These are phyloP conservation scores for Thunnus thynnus DNA, from an alignment of 2,113 vertebrate genomes.

Conservation along the genomic window DNA sequence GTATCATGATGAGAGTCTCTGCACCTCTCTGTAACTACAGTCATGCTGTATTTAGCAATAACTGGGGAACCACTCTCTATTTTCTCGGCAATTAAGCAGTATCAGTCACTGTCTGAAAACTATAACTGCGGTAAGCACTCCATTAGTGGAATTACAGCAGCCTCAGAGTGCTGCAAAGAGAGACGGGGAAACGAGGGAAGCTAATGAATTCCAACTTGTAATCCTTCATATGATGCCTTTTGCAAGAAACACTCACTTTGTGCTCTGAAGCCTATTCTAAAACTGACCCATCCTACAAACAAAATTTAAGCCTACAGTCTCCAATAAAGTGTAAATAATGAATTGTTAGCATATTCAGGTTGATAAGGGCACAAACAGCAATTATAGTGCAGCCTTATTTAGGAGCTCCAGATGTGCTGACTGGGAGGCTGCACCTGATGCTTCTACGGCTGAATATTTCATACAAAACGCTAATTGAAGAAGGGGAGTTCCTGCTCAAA, in stretches of 20 bases:
- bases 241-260: slow-evolving; percentile 25
- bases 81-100: slow-evolving; percentile 64
- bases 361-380: slow-evolving; percentile 5
- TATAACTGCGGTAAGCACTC: slow-evolving; percentile 62
- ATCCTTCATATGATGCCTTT: slow-evolving; percentile 53
- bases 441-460: not conserved
- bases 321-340: slow-evolving; percentile 10
- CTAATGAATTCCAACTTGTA: slow-evolving; percentile 53
- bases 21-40: slow-evolving; percentile 12
- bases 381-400: slow-evolving; percentile 6
- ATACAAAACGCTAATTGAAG: not conserved
- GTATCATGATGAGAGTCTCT: slow-evolving; percentile 27
- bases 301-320: not conserved
- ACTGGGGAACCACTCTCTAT: slow-evolving; percentile 30
- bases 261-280: not conserved
- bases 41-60: slow-evolving; percentile 56
- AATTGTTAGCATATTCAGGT: slow-evolving; percentile 4
- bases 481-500: not conserved
- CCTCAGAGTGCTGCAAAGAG: slow-evolving; percentile 56
- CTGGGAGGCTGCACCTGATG: not conserved
- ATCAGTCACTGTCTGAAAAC: slow-evolving; percentile 73
- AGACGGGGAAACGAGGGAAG: slow-evolving; percentile 31
- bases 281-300: not conserved
- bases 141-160: slow-evolving; percentile 82
- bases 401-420: slow-evolving; percentile 20